Percentiles rank a stretch among this genome's conserved stretches.
Evolutionary conservation across 2,888 invertebrate species (phyloP).

Genomic region (Bibio marci): DNA sequence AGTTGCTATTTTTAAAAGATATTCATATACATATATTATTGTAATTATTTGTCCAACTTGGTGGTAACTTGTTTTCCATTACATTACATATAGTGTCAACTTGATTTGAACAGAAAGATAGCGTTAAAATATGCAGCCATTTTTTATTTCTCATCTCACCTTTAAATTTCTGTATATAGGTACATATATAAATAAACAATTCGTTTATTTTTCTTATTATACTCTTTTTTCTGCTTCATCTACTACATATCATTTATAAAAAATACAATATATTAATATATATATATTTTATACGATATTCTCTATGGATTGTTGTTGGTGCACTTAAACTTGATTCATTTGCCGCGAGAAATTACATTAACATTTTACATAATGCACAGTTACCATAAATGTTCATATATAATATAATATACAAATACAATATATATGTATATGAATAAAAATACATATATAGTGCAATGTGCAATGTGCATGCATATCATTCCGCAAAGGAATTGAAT

Average conservation of each 20-base stretch:
- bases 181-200: neutral
- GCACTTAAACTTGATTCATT: neutral
- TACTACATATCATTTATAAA: too few species aligned
- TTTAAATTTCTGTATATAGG: neutral
- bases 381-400: neutral
- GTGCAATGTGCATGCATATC: too few species aligned
- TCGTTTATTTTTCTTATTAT: neutral
- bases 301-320: too few species aligned
- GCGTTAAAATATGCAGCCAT: conserved; percentile 6
- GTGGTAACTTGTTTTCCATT: conserved; percentile 6
- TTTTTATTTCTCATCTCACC: neutral
- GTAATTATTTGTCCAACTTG: conserved; percentile 2
- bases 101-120: conserved; percentile 7
- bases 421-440: too few species aligned
- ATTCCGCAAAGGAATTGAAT: too few species aligned
- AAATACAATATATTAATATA: too few species aligned
- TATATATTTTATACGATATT: too few species aligned
- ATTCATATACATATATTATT: too few species aligned
- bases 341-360: neutral
- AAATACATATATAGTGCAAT: too few species aligned
- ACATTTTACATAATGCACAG: neutral
- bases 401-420: too few species aligned
- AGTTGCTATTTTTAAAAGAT: too few species aligned
- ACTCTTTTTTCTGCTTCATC: neutral
- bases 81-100: conserved; percentile 6